Percentiles rank a stretch among this genome's conserved stretches.
Conservation (phyloP, 2,113 vertebrate genomes). For the Gymnorhina tibicen region DNA sequence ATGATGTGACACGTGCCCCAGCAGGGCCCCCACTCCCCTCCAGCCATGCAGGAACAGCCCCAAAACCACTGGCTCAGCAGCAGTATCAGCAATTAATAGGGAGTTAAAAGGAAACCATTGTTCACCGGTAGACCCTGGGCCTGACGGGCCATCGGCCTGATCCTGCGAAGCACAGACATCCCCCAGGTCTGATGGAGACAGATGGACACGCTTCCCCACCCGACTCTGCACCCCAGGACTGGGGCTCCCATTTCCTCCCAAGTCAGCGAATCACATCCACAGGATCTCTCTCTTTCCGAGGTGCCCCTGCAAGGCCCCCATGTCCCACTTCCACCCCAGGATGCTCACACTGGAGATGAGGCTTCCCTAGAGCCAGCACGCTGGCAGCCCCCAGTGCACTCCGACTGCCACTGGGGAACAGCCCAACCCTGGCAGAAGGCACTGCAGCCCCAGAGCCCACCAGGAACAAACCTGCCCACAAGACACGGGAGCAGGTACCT, state of each 20-base stretch:
- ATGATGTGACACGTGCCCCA: fast-evolving
- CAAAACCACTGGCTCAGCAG: background rate
- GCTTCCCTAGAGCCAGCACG: background rate
- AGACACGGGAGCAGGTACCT: background rate
- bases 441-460: background rate
- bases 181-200: background rate
- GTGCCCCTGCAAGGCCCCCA: background rate
- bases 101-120: background rate
- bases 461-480: background rate
- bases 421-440: background rate
- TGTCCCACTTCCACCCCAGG: background rate
- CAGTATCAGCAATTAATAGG: background rate
- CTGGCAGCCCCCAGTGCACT: background rate
- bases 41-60: fast-evolving
- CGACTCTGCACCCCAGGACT: background rate
- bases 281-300: background rate
- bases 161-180: background rate
- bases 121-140: background rate
- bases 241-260: background rate
- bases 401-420: background rate
- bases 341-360: background rate
- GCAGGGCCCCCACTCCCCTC: background rate
- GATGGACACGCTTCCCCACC: fast-evolving
- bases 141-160: background rate
- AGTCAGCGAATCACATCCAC: background rate